Evolutionary conservation across 1,140 invertebrate genomes (phyloP), one percentile per base, ranked within the genome.

Genomic region (Wiebesia pumilae): DNA sequence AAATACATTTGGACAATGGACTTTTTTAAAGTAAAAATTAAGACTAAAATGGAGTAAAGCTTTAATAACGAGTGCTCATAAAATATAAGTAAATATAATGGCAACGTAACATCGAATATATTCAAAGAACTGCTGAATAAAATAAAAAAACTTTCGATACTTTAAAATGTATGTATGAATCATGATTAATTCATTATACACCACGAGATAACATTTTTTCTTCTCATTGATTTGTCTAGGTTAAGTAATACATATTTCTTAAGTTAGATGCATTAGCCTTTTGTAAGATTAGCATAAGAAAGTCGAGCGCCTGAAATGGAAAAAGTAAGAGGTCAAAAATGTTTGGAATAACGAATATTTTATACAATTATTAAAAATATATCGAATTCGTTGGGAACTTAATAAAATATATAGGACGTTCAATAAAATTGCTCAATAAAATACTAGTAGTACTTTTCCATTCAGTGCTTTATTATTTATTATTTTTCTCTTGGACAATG

Each of bases 381-480:
- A 27, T 27, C 24, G 3, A 27, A 62, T 62, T 27, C 58, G 14
- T 62, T 27, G 58, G 54, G 54, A 58, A 62, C 7, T 27, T 21
- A 27, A 62, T 27, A 62, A 27, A 27, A 7, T 62, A 24, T 27
- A 14, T 27, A 14, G 2, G 58, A 27, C 3, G 27, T 2, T 27
- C 24, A 2, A 27, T 62, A 14, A 27, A 62, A 62, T 62, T 27
- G 27, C 10, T 4, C n/a, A 62, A 62, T 0, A 21, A 16, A 58
- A 27, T 10, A 24, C 58, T 62, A 10, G 24, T 27, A 2, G 58
- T 62, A 27, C 10, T 62, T 62, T 27, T 62, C 58, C 30, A 27
- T 6, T n/a, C 1, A 43, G 40, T 9, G 62, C 21, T 81, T 73
- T 19, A 83, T 73, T 83, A 83, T 83, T 73, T 40, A 73, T 33